Evolutionary conservation across 2,888 invertebrate species (phyloP), one percentile per base, ranked within the genome.

Genomic region (Molorchus minor): DNA sequence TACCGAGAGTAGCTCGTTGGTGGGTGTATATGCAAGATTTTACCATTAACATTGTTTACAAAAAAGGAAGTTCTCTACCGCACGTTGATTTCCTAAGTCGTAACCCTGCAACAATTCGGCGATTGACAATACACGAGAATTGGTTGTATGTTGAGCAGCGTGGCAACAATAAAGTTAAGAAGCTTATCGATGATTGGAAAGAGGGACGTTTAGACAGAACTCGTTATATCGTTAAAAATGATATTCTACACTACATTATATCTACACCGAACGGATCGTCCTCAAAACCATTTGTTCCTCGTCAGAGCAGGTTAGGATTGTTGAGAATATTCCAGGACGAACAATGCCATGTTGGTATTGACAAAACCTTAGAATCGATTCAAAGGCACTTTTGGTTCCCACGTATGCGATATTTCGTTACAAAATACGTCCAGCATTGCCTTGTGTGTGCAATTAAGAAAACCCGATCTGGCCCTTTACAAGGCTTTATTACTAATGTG

Each of bases 1-100:
- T 57, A 3, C 61, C 58, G 1, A 35, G 54, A 17, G 44, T 67
- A 19, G 62, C 53, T 2, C 47, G 64, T 21, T 69, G 65, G 67
- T 76, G 75, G 74, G 33, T 69, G 0, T 71, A 71, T 21, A 29
- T 73, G 16, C 74, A 73, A 53, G 69, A 72, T 29, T 71, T 71
- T 43, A 49, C 61, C 29, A 70, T 67, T 46, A 44, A 61, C 0
- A 64, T 70, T 13, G 56, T 59, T 0, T 68, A 67, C 38, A 53
- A 62, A 1, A 65, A 65, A 40, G 67, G 65, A 12, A 58, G 44
- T 36, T 30, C 7, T 25, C 15, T 62, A 10, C 41, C 56, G 2
- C 64, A 64, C 36, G 64, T 60, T 30, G 64, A 66, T 16, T 62
- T 35, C 45, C n/a, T 66, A 12, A 62, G 62, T 21, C 44, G 63